Conservation (phyloP, 1,140 invertebrate species). For the Drosophila kepulauana region DNA sequence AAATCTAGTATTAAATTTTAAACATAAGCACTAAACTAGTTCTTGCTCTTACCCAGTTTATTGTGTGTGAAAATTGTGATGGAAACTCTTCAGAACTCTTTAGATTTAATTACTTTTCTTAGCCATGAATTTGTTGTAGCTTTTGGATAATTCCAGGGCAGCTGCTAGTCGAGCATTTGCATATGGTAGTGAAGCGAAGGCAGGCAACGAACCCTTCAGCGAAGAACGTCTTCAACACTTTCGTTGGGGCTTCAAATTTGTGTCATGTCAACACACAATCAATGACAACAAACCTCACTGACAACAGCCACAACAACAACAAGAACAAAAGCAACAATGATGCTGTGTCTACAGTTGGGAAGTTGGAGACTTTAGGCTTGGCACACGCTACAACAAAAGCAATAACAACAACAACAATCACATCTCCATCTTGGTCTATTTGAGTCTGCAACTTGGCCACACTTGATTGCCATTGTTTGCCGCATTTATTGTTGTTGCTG, state of each 20-base stretch:
- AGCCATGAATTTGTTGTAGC: too few species aligned
- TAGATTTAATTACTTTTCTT: too few species aligned
- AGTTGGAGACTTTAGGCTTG: constrained; percentile 43
- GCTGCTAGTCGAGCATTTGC: constrained; percentile 6
- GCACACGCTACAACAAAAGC: constrained; percentile 41
- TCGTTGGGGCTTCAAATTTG: constrained; percentile 25
- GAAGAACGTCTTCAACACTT: constrained; percentile 32
- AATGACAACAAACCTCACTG: constrained; percentile 7
- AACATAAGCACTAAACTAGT: too few species aligned
- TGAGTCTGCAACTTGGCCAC: constrained; percentile 49
- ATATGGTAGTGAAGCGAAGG: too few species aligned
- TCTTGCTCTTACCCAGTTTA: too few species aligned
- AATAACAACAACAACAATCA: not conserved
- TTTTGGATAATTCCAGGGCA: not conserved
- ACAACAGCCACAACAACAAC: constrained; percentile 6
- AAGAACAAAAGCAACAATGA: constrained; percentile 1
- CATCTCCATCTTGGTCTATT: constrained; percentile 14
- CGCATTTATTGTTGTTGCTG: constrained; percentile 23
- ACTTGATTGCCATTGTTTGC: constrained; percentile 69
- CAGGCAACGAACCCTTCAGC: not conserved
- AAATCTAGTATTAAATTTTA: too few species aligned
- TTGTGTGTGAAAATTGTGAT: too few species aligned
- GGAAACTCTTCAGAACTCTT: too few species aligned
- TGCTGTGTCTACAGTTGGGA: constrained; percentile 13
- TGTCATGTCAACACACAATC: constrained; percentile 47